Percentiles rank a stretch among this genome's conserved stretches.
These are phyloP conservation scores for Osmoderma eremita DNA, from an alignment of 2,888 invertebrate species.

Conservation along the genomic window DNA sequence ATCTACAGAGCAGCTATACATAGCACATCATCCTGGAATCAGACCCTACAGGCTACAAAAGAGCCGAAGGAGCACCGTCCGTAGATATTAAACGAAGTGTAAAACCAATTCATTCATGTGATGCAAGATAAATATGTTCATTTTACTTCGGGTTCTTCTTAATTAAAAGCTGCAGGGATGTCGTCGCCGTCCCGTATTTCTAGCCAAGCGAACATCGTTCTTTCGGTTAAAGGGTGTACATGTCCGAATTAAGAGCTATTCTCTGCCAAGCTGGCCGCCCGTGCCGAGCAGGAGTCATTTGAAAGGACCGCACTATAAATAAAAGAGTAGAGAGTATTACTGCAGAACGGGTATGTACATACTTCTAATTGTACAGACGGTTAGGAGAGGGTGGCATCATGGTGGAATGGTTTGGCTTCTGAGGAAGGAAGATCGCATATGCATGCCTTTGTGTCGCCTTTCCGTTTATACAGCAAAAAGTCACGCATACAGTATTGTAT, in stretches of 20 bases:
- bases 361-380: constrained; percentile 17
- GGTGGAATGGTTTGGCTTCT: too few species aligned
- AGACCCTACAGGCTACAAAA: constrained; percentile 22
- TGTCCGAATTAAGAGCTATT: constrained; percentile 59
- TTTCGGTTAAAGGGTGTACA: constrained; percentile 59
- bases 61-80: constrained; percentile 5
- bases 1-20: background rate
- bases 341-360: constrained; percentile 1
- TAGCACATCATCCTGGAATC: constrained; percentile 4
- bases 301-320: constrained; percentile 30
- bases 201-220: constrained; percentile 53
- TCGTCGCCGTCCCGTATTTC: constrained; percentile 32
- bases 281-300: constrained; percentile 37
- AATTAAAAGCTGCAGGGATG: constrained; percentile 57
- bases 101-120: constrained; percentile 43
- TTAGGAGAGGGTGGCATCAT: background rate
- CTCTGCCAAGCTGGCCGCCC: constrained; percentile 45
- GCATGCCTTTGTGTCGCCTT: too few species aligned
- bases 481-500: too few species aligned
- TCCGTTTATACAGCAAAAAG: too few species aligned
- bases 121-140: constrained; percentile 52
- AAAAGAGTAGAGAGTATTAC: constrained; percentile 24
- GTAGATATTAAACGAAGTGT: constrained; percentile 39
- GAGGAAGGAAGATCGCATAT: too few species aligned
- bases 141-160: constrained; percentile 54